Evolutionary conservation across 1,140 invertebrate genomes (phyloP), one percentile per base, ranked within the genome.

Genomic region (Lethocerus indicus): DNA sequence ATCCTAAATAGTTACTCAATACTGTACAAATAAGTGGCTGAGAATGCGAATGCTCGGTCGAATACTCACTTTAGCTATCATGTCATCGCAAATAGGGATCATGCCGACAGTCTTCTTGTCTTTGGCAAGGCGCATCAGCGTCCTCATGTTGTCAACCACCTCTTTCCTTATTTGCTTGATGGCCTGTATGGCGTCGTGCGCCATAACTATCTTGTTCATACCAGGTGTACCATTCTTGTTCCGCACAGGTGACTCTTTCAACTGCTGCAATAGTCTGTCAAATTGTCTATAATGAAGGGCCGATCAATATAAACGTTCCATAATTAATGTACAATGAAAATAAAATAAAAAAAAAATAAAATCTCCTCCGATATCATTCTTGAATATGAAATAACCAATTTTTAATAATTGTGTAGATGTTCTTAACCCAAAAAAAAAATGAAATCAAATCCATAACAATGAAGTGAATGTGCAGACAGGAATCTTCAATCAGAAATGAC

Each of bases 131-230:
- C 73, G 73, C 68, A 84, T 75, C 12, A 85, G 64, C 7, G 73
- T 71, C 21, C 76, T 75, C 81, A 86, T 84, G n/a, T 79, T 76
- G 45, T 80, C 75, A 0, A 83, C 77, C 1, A 87, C 76, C 58
- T 87, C 83, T 53, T 81, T 73, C 7, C 82, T 66, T 1, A 87
- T 61, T 55, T 82, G 76, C 60, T 84, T 83, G 6, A 86, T 77
- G 0, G 81, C 79, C 61, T 83, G 69, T 18, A 83, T 82, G 3
- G 81, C 82, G 58, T 87, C 85, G 56, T 83, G 80, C 7, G 84
- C 83, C 61, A 83, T 79, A 24, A 73, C 74, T 43, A 87, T 83
- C 64, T 85, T 85, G 41, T 78, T 81, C 0, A 75, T 68, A 7
- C 74, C 72, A 50, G 78, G 74, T 46, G 74, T 74, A 24, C 68